Base-by-base conservation (phyloP, 2,888 invertebrate genomes). In the Agrochola lota region DNA sequence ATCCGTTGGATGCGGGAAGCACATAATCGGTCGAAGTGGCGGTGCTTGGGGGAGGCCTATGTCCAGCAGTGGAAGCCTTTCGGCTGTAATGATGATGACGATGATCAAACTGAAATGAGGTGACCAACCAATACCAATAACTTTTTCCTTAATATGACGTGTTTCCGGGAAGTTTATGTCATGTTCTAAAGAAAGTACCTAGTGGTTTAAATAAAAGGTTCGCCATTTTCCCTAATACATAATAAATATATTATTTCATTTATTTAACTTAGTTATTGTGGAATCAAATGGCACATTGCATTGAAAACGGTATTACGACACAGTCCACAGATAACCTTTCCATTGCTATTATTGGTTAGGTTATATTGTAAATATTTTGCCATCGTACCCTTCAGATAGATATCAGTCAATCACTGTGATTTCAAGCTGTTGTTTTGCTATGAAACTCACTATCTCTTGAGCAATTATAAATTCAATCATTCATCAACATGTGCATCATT, bases 341-440 rank as follows among this genome's bases (percentile, higher is more conserved):
- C 9, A 35, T 52, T 72, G 67, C n/a, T 17, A 26, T 59, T 15
- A 59, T 9, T 17, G n/a, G 40, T 55, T 55, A 55, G 3, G 23
- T 11, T 20, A 15, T 57, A n/a, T 49, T 85, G 64, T 82, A 80
- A 85, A 82, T 71, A 82, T 80, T 71, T 71, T 85, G 63, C 49
- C 17, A 62, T 49, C 12, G 0, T 74, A 60, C 26, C 85, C 85
- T 80, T 82, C 85, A 84, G 17, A 69, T 68, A 52, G 11, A 62
- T 77, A 83, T 77, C 83, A 77, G 77, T 71, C 70, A 60, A 77
- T 71, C 12, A 71, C 67, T 83, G 70, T 15, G 35, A 64, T 64
- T 70, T 60, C 63, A 82, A 59, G 49, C 17, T 68, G 23, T 57
- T 59, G 30, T 80, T n/a, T 69, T 63, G 43, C 17, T 71, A 26